Percentiles rank a stretch among this genome's conserved stretches.
Conservation (phyloP, 2,113 vertebrate genomes). For the Crypturellus undulatus region DNA sequence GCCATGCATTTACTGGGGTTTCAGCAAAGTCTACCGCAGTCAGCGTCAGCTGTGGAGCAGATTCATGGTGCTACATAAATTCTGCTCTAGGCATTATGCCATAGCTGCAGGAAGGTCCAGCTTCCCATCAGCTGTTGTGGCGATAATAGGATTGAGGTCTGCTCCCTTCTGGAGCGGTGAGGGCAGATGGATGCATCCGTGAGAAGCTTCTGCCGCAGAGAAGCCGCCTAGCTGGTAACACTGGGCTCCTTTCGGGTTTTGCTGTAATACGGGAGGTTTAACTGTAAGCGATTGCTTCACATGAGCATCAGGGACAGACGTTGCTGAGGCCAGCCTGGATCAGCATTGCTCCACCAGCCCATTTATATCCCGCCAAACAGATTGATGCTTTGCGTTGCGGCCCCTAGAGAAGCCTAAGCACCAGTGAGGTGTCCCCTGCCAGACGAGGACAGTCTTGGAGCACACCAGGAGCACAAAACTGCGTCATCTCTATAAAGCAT, state of each 20-base stretch:
- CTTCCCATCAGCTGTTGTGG: not conserved
- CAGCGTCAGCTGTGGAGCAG: not conserved
- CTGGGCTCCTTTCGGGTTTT: not conserved
- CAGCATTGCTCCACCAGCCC: not conserved
- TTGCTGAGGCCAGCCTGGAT: not conserved
- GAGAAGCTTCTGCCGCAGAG: not conserved
- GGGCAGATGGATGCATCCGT: not conserved
- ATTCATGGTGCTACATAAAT: not conserved
- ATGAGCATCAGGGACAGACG: not conserved
- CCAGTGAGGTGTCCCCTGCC: not conserved
- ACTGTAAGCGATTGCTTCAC: not conserved
- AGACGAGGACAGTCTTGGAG: not conserved
- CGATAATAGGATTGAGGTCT: not conserved
- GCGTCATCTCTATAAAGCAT: not conserved
- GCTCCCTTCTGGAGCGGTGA: not conserved
- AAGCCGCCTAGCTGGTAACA: not conserved
- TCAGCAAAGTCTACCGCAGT: not conserved
- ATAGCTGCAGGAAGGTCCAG: not conserved
- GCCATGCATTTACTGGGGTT: not conserved
- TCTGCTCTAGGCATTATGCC: not conserved
- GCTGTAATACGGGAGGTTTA: not conserved
- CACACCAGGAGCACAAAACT: not conserved
- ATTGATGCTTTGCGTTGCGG: not conserved
- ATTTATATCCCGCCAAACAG: not conserved
- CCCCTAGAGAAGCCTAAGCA: not conserved